A percentile compares a stretch with the other conserved stretches of the same genome.
These are phyloP conservation scores for Thamnophis sirtalis DNA, from an alignment of 2,113 vertebrate genomes.

Conservation along the genomic window DNA sequence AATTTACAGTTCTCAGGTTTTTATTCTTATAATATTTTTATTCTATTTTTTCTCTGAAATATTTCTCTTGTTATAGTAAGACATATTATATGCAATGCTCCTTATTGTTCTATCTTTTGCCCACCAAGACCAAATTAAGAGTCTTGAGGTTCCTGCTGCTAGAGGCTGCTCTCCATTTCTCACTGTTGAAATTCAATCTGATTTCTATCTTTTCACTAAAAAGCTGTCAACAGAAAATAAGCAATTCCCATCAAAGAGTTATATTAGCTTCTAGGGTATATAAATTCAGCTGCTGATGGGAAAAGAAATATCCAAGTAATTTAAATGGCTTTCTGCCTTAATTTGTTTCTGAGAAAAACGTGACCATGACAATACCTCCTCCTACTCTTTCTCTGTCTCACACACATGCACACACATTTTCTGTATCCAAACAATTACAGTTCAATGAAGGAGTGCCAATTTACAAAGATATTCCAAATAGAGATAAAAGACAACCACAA, in stretches of 20 bases:
- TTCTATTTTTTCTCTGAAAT: background rate
- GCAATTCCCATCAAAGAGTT: conserved; percentile 67
- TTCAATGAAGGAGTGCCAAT: background rate
- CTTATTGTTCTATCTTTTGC: conserved; percentile 66
- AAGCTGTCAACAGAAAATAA: conserved; percentile 79
- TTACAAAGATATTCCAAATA: background rate
- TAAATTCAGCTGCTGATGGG: conserved; percentile 48
- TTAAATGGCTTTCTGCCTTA: conserved; percentile 57
- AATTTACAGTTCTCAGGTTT: background rate
- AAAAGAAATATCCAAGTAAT: conserved; percentile 57
- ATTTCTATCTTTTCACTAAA: conserved; percentile 81
- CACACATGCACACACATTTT: background rate
- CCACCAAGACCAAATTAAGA: conserved; percentile 73
- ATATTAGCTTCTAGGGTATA: conserved; percentile 65
- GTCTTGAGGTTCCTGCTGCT: conserved; percentile 73
- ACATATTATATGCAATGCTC: conserved; percentile 67
- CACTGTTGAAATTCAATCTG: conserved; percentile 77
- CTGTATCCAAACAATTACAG: background rate
- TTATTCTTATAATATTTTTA: background rate
- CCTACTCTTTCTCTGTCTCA: background rate
- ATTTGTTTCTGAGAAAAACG: conserved; percentile 62
- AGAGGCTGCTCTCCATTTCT: conserved; percentile 78
- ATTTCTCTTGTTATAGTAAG: conserved; percentile 44
- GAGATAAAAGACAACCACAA: too few relatives aligned
- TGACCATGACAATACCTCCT: conserved; percentile 37